Evolutionary conservation across 2,888 invertebrate genomes (phyloP), one percentile per base, ranked within the genome.

Genomic region (Cerceris rybyensis): DNA sequence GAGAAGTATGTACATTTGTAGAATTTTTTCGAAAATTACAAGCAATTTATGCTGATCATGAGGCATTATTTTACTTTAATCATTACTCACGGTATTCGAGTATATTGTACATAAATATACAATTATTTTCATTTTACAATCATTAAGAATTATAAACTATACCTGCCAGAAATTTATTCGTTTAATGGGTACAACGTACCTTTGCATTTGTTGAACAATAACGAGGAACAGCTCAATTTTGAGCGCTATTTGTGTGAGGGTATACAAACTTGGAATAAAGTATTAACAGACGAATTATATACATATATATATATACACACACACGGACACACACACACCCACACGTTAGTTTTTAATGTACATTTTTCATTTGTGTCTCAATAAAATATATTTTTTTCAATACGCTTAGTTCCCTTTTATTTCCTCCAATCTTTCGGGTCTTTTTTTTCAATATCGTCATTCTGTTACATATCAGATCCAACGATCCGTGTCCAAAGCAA

Each of bases 321-420:
- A n/a, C n/a, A n/a, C n/a, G n/a, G n/a, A n/a, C n/a, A n/a, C n/a
- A n/a, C n/a, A n/a, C n/a, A n/a, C n/a, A n/a, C n/a, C n/a, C 8
- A 39, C 17, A 49, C 58, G 59, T 67, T 66, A 78, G 68, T 71
- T 49, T 75, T 81, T 58, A 75, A 16, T 84, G 81, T 86, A 84
- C 55, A 75, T 82, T 83, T 81, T 83, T 76, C 75, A 76, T 58
- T 80, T 78, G 39, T 78, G 17, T 84, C 87, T 69, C 59, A 88
- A 88, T 88, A 88, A 88, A 88, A 83, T 80, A 57, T 82, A 73
- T 82, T 82, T 83, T 76, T 88, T 83, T 82, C 75, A 82, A 69
- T 80, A 78, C 70, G 81, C 84, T 84, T 87, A 81, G 82, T 85
- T 87, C 76, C 61, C 74, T 80, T 86, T 88, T 69, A 83, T 83